phyloP scores from a whole-genome alignment of 2,888 invertebrate species.

The Pycnomerus fuliginosus region DNA sequence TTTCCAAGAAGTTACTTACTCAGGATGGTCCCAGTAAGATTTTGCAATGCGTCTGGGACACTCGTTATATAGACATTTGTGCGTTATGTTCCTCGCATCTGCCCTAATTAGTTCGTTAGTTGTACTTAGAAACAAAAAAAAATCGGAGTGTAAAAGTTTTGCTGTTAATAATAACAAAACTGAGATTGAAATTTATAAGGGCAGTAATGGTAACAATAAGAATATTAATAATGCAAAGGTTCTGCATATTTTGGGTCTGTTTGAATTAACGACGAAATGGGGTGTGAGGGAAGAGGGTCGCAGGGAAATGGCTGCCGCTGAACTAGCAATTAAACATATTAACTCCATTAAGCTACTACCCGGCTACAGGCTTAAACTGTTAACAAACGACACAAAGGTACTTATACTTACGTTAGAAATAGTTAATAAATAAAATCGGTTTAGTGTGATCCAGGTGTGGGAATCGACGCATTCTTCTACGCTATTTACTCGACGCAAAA shows the following conservation, averaged over 20 bases:
- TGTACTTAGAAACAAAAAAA: slow-evolving; percentile 20
- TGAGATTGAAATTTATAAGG: slow-evolving; percentile 2
- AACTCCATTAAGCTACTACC: slow-evolving; percentile 69
- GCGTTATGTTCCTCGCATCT: slow-evolving; percentile 37
- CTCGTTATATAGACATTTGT: slow-evolving; percentile 38
- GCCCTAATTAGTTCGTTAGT: slow-evolving; percentile 36
- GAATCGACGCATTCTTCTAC: slow-evolving; percentile 89
- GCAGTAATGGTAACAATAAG: not conserved
- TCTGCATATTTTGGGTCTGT: slow-evolving; percentile 66
- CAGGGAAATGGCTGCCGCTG: slow-evolving; percentile 76
- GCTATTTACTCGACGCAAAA: slow-evolving; percentile 79
- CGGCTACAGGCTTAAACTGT: slow-evolving; percentile 71
- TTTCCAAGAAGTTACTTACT: slow-evolving; percentile 30
- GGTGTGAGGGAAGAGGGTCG: slow-evolving; percentile 68
- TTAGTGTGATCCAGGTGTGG: slow-evolving; percentile 90
- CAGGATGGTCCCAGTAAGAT: slow-evolving; percentile 1
- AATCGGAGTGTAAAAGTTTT: not conserved
- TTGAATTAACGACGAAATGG: slow-evolving; percentile 70
- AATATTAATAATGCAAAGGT: slow-evolving; percentile 1
- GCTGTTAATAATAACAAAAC: not conserved
- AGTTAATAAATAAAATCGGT: slow-evolving; percentile 34
- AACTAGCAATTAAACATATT: slow-evolving; percentile 76
- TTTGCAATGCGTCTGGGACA: slow-evolving; percentile 25
- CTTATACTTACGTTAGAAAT: slow-evolving; percentile 34
- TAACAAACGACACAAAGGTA: slow-evolving; percentile 87